These are phyloP conservation scores for Phylloscopus collybita DNA, from an alignment of 2,797 vertebrate genomes.

Conservation along the genomic window DNA sequence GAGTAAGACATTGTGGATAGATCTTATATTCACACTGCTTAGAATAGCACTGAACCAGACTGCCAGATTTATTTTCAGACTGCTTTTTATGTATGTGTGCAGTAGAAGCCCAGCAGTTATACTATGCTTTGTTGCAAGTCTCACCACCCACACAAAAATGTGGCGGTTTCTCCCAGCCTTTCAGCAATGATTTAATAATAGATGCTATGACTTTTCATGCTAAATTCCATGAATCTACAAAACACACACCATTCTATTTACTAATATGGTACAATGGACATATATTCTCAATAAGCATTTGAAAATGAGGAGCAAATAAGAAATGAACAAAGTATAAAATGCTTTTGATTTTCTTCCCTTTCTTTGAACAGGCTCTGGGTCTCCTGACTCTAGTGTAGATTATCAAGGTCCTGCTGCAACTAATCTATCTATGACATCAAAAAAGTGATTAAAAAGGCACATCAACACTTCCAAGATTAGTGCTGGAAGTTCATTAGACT, in stretches of 20 bases:
- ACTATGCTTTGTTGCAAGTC: conserved; percentile 63
- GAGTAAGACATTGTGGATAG: conserved; percentile 44
- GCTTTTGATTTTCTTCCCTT: background rate
- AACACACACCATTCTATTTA: conserved; percentile 31
- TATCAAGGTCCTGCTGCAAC: conserved; percentile 31
- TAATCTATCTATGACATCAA: conserved; percentile 62
- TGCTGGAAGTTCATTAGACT: conserved; percentile 56
- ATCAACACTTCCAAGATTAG: conserved; percentile 44
- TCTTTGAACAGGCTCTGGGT: background rate
- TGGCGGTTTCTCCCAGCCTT: conserved; percentile 22
- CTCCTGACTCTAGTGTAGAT: background rate
- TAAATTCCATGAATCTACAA: conserved; percentile 40
- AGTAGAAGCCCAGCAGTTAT: conserved; percentile 53
- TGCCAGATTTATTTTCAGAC: conserved; percentile 66
- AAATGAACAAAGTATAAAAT: background rate
- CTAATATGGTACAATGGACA: background rate
- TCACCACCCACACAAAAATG: conserved; percentile 50
- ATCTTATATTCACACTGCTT: conserved; percentile 31
- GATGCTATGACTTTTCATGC: conserved; percentile 13
- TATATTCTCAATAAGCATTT: background rate
- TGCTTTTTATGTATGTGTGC: conserved; percentile 48
- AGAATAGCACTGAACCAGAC: conserved; percentile 58
- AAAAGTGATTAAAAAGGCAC: conserved; percentile 56
- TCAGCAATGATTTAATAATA: conserved; percentile 65
- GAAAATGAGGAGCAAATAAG: background rate